Base-by-base conservation (phyloP, 2,888 invertebrate species). In the Cantharis nigra region DNA sequence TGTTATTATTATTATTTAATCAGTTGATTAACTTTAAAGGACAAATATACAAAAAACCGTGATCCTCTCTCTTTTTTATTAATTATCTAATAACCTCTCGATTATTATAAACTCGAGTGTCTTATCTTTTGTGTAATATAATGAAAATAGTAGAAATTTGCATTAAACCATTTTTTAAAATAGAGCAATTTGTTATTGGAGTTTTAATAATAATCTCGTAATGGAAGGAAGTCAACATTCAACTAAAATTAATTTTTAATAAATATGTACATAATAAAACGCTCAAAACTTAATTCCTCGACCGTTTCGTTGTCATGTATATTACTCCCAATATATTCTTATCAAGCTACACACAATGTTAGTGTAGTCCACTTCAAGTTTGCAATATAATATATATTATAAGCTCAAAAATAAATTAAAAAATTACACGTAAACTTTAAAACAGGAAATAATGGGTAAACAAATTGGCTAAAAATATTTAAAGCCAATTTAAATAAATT, bases 331-430 rank as follows among this genome's bases (percentile, higher is more conserved):
- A 78, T 78, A 75, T 78, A 78, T 78, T 75, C 78, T 78, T 78
- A 78, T 78, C 78, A 78, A 75, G 78, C 74, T 23, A 74, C 71
- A 78, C 75, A 78, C 75, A 78, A 75, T 72, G 75, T 75, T 75
- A 30, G 49, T 75, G 70, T 28, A 75, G 70, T 72, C 75, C 75
- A 78, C 30, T 72, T 75, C 16, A 9, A 78, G 72, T 78, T 75
- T 72, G 23, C 75, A 78, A 49, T 63, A 70, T 26, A n/a, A 0
- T 1, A 16, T 16, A 16, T 16, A 16, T 16, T 14, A 23, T 70
- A n/a, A 49, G 23, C 26, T 67, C 26, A 67, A 67, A 67, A 67
- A 67, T 18, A 67, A 67, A 14, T 23, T n/a, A 67, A 67, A 30
- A 67, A 67, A 67, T 11, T 23, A 26, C 65, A 67, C 20, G 20